Evolutionary conservation across 2,797 vertebrate species (phyloP).

Genomic region (Trachurus trachurus): DNA sequence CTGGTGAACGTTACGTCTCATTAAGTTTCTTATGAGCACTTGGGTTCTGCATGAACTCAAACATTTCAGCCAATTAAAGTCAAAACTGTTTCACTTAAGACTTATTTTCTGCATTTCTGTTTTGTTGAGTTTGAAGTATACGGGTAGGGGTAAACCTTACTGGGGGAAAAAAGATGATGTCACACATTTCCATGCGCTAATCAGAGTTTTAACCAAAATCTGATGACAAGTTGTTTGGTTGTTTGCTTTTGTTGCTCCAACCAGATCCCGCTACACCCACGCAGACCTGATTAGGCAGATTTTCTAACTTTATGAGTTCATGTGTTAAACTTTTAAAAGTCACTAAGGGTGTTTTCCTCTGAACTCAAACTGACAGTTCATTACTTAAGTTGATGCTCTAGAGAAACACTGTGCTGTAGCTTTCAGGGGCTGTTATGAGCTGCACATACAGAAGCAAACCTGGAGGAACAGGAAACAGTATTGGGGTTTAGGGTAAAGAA

Average conservation of each 20-base stretch:
- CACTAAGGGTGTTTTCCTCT: not conserved
- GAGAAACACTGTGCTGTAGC: no score
- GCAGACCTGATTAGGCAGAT: not conserved
- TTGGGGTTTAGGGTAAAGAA: constrained; percentile 3
- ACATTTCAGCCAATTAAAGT: not conserved
- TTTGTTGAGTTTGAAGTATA: not conserved
- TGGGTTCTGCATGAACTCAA: not conserved
- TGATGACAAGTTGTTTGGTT: not conserved
- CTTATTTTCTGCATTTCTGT: not conserved
- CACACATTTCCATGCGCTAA: not conserved
- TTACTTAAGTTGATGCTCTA: not conserved
- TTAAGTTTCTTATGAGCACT: not conserved
- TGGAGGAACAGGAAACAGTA: not conserved
- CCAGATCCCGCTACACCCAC: not conserved
- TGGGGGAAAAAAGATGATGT: not conserved
- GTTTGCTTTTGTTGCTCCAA: not conserved
- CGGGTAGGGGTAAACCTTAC: no score
- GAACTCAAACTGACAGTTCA: not conserved
- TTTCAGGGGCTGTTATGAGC: not conserved
- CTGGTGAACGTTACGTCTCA: no score
- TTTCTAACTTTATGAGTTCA: not conserved
- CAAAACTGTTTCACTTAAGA: not conserved
- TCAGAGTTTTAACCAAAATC: not conserved
- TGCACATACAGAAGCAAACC: not conserved
- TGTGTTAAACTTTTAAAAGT: not conserved